These are phyloP conservation scores for Pangasius sanitwongsei DNA, from an alignment of 2,797 vertebrate genomes.

Conservation along the genomic window DNA sequence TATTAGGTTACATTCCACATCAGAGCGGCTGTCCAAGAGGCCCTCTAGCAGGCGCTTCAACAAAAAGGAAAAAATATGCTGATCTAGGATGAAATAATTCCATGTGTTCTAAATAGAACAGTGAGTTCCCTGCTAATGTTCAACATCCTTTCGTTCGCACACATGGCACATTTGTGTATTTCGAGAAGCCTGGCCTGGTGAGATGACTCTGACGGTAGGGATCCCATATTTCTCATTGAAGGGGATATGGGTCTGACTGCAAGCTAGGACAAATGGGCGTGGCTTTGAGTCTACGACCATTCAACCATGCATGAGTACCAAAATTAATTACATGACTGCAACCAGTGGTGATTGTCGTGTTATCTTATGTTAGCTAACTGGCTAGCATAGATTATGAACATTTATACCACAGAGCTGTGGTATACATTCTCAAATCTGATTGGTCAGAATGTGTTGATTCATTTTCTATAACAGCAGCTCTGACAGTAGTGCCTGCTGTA, in stretches of 20 bases:
- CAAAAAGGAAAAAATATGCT: conserved; percentile 30
- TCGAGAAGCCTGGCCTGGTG: not conserved
- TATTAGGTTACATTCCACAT: conserved; percentile 55
- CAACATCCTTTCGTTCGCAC: conserved; percentile 42
- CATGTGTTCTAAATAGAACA: conserved; percentile 50
- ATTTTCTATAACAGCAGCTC: too few relatives aligned
- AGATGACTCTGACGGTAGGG: not conserved
- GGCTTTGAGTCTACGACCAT: not conserved
- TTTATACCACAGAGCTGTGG: not conserved
- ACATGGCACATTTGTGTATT: conserved; percentile 34
- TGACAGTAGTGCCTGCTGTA: not conserved
- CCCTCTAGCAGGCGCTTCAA: conserved; percentile 48
- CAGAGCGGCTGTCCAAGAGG: conserved; percentile 51
- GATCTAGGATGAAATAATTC: conserved; percentile 51
- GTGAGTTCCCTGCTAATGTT: conserved; percentile 44
- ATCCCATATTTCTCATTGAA: not conserved
- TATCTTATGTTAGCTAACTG: not conserved
- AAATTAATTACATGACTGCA: not conserved
- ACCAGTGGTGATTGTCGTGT: not conserved
- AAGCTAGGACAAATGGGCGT: not conserved
- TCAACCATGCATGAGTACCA: too few relatives aligned
- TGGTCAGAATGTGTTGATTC: too few relatives aligned
- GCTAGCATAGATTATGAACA: not conserved
- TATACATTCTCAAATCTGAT: not conserved
- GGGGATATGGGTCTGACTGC: not conserved